phyloP scores from a whole-genome alignment of 64 coral and sea anemone species.

The Actinia equina region DNA sequence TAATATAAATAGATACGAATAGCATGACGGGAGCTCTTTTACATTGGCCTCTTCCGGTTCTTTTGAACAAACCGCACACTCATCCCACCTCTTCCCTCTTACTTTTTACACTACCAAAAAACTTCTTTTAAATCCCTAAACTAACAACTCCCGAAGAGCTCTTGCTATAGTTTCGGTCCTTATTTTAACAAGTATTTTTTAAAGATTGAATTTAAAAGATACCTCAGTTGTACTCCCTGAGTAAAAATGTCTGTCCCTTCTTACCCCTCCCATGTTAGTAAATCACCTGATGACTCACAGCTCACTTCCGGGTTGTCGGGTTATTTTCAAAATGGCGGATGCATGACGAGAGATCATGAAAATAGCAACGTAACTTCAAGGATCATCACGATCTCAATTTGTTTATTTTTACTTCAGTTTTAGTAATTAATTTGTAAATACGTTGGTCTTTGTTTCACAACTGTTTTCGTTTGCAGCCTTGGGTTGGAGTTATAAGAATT shows the following conservation, averaged over 20 bases:
- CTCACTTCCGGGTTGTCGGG: background rate
- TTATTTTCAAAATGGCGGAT: slow-evolving; percentile 17
- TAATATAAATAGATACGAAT: background rate
- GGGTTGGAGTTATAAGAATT: background rate
- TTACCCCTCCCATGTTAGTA: background rate
- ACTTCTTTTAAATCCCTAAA: background rate
- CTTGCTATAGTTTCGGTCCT: background rate
- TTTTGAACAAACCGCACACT: background rate
- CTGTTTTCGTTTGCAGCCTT: background rate
- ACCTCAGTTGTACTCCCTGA: background rate
- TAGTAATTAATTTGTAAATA: background rate
- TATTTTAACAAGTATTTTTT: background rate
- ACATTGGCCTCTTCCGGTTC: slow-evolving; percentile 7
- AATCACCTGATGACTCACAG: background rate
- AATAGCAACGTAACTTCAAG: slow-evolving; percentile 6
- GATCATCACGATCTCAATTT: background rate
- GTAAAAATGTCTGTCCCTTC: background rate
- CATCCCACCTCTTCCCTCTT: background rate
- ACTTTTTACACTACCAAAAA: background rate
- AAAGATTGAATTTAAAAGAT: background rate
- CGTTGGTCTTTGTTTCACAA: background rate
- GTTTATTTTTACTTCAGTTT: background rate
- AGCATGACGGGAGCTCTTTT: slow-evolving; percentile 1
- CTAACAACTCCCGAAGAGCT: background rate
- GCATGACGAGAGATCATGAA: background rate